Percentiles rank a stretch among this genome's conserved stretches.
phyloP scores from a whole-genome alignment of 2,113 vertebrate species.

The Cochlearius cochlearius region DNA sequence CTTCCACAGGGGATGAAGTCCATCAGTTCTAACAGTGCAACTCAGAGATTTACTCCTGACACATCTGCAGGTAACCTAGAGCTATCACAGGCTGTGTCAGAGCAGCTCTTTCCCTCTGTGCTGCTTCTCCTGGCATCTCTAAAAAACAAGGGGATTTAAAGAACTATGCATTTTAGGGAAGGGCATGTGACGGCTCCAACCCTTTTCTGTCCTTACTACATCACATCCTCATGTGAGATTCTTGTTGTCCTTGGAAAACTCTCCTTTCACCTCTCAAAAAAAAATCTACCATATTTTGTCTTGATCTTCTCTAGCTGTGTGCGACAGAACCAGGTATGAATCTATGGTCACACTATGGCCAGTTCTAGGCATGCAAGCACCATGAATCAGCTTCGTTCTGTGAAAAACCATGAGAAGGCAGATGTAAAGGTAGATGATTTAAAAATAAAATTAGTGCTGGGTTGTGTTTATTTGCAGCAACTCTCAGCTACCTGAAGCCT shows the following conservation, averaged over 20 bases:
- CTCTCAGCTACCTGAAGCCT: not conserved
- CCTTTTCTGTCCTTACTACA: not conserved
- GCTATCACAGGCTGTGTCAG: not conserved
- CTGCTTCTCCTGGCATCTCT: not conserved
- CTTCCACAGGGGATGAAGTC: not conserved
- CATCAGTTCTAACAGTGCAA: not conserved
- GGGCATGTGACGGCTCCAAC: not conserved
- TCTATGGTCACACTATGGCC: not conserved
- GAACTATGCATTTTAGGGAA: not conserved
- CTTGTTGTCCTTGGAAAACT: not conserved
- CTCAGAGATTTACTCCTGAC: not conserved
- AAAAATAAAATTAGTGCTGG: not conserved
- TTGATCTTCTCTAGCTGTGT: not conserved
- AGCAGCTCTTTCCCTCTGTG: not conserved
- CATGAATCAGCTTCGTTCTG: not conserved
- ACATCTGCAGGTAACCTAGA: not conserved
- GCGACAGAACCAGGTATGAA: not conserved
- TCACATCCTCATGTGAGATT: not conserved
- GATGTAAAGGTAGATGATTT: not conserved
- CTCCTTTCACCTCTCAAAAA: not conserved
- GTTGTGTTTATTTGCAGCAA: not conserved
- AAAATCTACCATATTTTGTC: not conserved
- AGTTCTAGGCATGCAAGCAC: not conserved
- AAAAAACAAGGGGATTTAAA: not conserved
- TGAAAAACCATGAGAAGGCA: not conserved